Percentiles rank a stretch among this genome's conserved stretches.
phyloP scores from a whole-genome alignment of 2,113 vertebrate species.

The Grallaria varia region DNA sequence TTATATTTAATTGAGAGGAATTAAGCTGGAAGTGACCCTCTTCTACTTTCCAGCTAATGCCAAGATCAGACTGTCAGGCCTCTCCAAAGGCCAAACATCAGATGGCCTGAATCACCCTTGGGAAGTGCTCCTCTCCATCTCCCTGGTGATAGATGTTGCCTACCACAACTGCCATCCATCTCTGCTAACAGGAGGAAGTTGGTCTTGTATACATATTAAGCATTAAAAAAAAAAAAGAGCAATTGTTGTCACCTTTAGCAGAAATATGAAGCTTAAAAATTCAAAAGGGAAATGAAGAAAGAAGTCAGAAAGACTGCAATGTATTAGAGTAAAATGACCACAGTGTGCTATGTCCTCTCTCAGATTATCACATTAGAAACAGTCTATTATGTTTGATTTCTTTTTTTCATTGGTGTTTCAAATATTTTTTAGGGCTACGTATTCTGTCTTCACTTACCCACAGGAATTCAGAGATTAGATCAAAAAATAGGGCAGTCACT shows the following conservation, averaged over 20 bases:
- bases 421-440: neutral
- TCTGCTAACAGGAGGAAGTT: neutral
- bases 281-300: neutral
- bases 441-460: neutral
- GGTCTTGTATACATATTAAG: neutral
- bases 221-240: neutral
- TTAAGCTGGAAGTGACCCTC: neutral
- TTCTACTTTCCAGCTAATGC: neutral
- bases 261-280: neutral
- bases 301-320: neutral
- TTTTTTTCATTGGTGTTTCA: neutral
- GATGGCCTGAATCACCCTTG: neutral
- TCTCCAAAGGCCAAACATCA: neutral
- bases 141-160: neutral
- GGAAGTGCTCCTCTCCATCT: neutral
- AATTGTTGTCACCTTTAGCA: neutral
- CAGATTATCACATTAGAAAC: constrained; percentile 6
- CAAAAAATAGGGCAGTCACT: neutral
- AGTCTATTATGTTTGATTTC: neutral
- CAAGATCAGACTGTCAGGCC: neutral
- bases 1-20: neutral
- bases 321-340: neutral
- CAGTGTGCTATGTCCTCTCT: neutral
- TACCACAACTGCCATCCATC: neutral
- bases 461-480: neutral